A percentile compares a stretch with the other conserved stretches of the same genome.
These are phyloP conservation scores for Pelodiscus sinensis DNA, from an alignment of 2,113 vertebrate species.

Conservation along the genomic window DNA sequence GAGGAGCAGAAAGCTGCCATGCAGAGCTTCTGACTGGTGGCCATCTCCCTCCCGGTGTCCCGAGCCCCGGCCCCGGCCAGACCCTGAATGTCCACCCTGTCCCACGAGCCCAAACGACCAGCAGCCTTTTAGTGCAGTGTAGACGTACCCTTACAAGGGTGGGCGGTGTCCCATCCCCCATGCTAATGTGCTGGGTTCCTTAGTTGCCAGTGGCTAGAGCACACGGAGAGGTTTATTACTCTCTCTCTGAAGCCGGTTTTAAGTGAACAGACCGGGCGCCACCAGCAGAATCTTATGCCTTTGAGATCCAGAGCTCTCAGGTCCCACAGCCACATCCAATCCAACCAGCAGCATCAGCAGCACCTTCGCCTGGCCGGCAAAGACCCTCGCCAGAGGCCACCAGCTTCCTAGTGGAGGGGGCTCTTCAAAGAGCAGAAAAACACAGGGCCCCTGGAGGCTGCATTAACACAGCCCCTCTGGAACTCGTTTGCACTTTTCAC, in stretches of 20 bases:
- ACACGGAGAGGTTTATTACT: too few relatives aligned
- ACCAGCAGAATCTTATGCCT: not conserved
- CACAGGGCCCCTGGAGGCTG: not conserved
- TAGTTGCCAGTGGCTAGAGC: not conserved
- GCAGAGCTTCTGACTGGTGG: rapidly evolving
- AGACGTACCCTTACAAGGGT: too few relatives aligned
- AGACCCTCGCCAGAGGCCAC: not conserved
- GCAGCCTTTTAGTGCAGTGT: not conserved
- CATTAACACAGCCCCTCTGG: not conserved
- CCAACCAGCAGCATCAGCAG: not conserved
- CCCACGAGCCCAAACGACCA: not conserved
- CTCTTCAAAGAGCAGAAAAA: not conserved
- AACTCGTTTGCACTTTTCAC: not conserved
- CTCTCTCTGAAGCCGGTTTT: not conserved
- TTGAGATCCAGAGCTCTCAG: not conserved
- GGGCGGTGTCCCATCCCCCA: not conserved
- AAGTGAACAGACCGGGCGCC: not conserved
- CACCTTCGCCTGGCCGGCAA: not conserved
- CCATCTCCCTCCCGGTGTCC: not conserved
- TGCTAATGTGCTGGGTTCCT: not conserved
- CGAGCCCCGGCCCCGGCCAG: not conserved
- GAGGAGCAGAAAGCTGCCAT: not conserved
- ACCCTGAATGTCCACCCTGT: not conserved
- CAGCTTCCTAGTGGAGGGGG: not conserved
- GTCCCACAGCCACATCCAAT: not conserved